phyloP scores from a whole-genome alignment of 2,113 vertebrate genomes.

The Sander vitreus region DNA sequence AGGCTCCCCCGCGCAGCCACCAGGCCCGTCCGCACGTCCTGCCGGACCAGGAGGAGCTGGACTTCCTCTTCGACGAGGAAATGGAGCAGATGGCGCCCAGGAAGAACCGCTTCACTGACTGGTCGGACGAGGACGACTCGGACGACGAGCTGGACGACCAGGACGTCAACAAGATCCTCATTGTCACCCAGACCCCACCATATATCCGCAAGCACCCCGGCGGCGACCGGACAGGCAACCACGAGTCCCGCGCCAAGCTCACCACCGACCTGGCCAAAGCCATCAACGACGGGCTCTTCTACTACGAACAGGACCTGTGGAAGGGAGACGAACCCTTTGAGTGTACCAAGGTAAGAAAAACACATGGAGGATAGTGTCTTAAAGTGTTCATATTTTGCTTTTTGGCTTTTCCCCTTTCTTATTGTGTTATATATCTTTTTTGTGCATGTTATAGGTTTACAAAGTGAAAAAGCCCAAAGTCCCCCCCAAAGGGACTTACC shows the following conservation, averaged over 20 bases:
- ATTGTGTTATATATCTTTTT: too few relatives aligned
- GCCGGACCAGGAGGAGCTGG: constrained; percentile 91
- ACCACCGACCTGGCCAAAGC: constrained; percentile 94
- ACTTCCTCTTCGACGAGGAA: constrained; percentile 96
- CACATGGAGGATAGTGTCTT: neutral
- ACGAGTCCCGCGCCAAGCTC: constrained; percentile 94
- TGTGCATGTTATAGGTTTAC: too few relatives aligned
- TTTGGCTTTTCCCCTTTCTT: too few relatives aligned
- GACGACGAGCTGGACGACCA: constrained; percentile 96
- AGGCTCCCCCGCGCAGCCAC: constrained; percentile 25
- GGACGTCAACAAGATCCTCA: constrained; percentile 98
- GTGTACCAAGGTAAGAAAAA: constrained; percentile 89
- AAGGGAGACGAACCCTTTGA: constrained; percentile 85
- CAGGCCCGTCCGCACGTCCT: constrained; percentile 48
- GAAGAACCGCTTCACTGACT: constrained; percentile 96
- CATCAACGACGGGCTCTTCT: constrained; percentile 97
- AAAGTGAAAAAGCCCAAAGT: too few relatives aligned
- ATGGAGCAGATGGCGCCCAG: constrained; percentile 97
- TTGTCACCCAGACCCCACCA: constrained; percentile 96
- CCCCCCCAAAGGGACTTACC: too few relatives aligned
- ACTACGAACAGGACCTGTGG: constrained; percentile 99
- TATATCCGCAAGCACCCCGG: constrained; percentile 94
- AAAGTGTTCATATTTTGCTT: too few relatives aligned
- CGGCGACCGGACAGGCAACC: constrained; percentile 95
- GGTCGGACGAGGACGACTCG: constrained; percentile 97